These are phyloP conservation scores for Mesoligia furuncula DNA, from an alignment of 2,888 invertebrate genomes.

Conservation along the genomic window DNA sequence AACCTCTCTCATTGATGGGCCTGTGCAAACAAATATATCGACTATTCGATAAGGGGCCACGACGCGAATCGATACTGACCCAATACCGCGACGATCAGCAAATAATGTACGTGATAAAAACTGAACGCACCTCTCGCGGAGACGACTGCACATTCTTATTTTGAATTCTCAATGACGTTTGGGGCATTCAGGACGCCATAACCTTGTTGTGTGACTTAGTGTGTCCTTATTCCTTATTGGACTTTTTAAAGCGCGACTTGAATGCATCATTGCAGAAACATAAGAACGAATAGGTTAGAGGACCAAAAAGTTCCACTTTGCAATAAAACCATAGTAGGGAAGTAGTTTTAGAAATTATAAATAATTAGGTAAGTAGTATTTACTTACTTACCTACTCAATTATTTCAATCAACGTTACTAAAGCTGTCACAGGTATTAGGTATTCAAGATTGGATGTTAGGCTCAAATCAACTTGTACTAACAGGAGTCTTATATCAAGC, in stretches of 20 bases:
- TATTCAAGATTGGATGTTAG: background rate
- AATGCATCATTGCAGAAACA: background rate
- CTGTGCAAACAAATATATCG: constrained; percentile 87
- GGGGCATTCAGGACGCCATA: constrained; percentile 38
- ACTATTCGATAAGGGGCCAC: constrained; percentile 84
- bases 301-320: background rate
- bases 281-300: background rate
- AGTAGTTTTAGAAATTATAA: too few species aligned
- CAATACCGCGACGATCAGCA: constrained; percentile 78
- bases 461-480: background rate
- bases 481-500: background rate
- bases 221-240: constrained; percentile 25
- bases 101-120: constrained; percentile 82
- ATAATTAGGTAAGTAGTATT: background rate
- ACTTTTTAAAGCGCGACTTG: background rate
- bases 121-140: constrained; percentile 72
- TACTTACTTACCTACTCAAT: background rate
- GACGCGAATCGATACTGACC: constrained; percentile 85
- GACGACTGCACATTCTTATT: constrained; percentile 59
- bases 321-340: too few species aligned
- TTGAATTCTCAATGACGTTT: constrained; percentile 58
- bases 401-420: background rate
- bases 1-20: constrained; percentile 85
- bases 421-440: background rate
- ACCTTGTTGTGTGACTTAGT: constrained; percentile 44